Conservation (phyloP, 2,888 invertebrate genomes). For the Teinopalpus imperialis region DNA sequence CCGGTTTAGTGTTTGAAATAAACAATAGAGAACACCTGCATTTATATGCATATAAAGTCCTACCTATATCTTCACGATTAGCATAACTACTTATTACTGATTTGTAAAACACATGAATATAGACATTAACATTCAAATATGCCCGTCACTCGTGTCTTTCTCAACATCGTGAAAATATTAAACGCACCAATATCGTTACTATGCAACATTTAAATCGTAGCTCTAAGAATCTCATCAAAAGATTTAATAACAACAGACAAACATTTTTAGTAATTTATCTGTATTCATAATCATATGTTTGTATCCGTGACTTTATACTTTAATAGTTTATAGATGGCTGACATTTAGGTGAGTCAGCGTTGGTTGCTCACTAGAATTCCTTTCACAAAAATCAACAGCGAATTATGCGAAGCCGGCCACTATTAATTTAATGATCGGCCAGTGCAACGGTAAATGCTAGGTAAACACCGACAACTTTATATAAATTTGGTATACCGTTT, state of each 20-base stretch:
- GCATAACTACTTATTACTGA: constrained; percentile 6
- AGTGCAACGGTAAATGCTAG: constrained; percentile 28
- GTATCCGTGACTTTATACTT: constrained; percentile 17
- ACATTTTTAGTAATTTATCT: constrained; percentile 1
- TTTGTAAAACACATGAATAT: background rate
- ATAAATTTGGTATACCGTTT: constrained; percentile 3
- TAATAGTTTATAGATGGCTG: constrained; percentile 18
- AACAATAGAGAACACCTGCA: constrained; percentile 3
- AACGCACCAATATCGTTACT: too few species aligned
- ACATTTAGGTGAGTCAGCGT: constrained; percentile 39
- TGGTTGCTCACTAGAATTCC: constrained; percentile 42
- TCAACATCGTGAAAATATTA: too few species aligned
- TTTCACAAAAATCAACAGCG: constrained; percentile 50
- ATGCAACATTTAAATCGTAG: too few species aligned
- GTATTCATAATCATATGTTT: constrained; percentile 1
- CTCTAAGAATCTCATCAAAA: too few species aligned
- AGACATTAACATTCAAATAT: too few species aligned
- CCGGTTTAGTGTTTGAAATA: background rate
- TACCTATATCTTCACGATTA: background rate
- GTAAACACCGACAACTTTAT: constrained; percentile 17
- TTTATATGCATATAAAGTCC: constrained; percentile 3
- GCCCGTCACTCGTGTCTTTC: too few species aligned
- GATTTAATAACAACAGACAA: too few species aligned
- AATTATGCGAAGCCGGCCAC: constrained; percentile 31
- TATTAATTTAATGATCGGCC: constrained; percentile 46